Percentiles rank a stretch among this genome's conserved stretches.
Evolutionary conservation across 35 echinoderm and acorn worm species (phyloP).

Genomic region (Eucidaris tribuloides): DNA sequence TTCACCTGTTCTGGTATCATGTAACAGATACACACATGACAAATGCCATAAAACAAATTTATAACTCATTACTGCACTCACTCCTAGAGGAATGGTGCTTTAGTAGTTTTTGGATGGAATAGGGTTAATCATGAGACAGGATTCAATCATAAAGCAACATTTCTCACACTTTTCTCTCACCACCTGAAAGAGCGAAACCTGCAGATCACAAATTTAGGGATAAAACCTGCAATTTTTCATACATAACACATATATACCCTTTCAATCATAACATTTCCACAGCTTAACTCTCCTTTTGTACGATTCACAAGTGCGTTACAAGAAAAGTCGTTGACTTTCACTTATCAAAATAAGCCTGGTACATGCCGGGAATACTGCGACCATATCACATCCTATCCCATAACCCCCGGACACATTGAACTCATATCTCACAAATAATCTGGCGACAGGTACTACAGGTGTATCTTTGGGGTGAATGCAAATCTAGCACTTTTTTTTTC

Average conservation of each 20-base stretch:
- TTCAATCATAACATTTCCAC: constrained; percentile 39
- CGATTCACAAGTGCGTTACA: neutral
- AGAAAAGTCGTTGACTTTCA: neutral
- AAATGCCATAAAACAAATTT: neutral
- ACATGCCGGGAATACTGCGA: neutral
- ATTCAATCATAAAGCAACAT: neutral
- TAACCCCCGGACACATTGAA: neutral
- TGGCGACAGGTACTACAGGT: too few relatives aligned
- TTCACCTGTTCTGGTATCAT: neutral
- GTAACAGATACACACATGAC: neutral
- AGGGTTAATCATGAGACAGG: neutral
- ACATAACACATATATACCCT: constrained; percentile 5
- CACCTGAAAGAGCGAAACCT: neutral
- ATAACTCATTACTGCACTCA: neutral
- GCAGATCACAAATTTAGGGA: neutral
- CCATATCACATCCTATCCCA: neutral
- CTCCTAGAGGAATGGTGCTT: neutral
- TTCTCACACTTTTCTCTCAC: constrained; percentile 21
- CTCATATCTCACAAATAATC: neutral
- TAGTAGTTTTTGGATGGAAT: neutral
- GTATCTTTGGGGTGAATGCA: too few relatives aligned
- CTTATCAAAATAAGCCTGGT: neutral
- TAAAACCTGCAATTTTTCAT: neutral
- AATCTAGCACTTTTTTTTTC: too few relatives aligned
- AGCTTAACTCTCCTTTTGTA: neutral